A percentile compares a stretch with the other conserved stretches of the same genome.
Evolutionary conservation across 2,797 vertebrate genomes (phyloP).

Genomic region (Sphenopsis melanotis): DNA sequence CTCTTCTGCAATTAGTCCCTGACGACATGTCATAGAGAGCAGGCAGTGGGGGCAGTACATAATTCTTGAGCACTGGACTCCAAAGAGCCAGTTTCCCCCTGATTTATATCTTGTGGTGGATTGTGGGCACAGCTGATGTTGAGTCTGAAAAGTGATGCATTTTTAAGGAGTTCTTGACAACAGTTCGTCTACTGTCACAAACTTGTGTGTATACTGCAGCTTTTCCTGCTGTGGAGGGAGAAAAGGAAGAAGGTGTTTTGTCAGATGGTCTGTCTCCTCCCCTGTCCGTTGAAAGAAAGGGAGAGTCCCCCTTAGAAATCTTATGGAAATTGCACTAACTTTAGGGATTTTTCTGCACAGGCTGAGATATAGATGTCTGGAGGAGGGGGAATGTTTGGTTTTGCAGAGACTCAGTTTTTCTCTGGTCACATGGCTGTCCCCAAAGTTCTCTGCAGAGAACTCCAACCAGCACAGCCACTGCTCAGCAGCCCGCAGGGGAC

Average conservation of each 20-base stretch:
- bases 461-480: rapidly evolving
- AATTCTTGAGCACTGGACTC: neutral
- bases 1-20: neutral
- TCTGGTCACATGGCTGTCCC: rapidly evolving
- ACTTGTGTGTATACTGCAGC: neutral
- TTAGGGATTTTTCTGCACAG: neutral
- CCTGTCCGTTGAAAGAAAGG: neutral
- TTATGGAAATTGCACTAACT: neutral
- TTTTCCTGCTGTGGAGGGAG: neutral
- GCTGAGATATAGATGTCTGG: neutral
- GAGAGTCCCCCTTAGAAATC: neutral
- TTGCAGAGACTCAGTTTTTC: neutral
- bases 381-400: neutral
- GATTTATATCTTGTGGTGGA: neutral
- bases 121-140: neutral
- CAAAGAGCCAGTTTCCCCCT: neutral
- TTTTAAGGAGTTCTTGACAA: neutral
- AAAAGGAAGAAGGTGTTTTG: neutral
- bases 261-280: neutral
- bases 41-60: neutral
- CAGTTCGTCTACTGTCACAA: neutral
- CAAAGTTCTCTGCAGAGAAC: neutral
- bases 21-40: rapidly evolving
- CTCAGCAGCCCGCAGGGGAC: neutral
- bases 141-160: neutral